Evolutionary conservation across 2,113 vertebrate genomes (phyloP).

Genomic region (Lonchura striata): DNA sequence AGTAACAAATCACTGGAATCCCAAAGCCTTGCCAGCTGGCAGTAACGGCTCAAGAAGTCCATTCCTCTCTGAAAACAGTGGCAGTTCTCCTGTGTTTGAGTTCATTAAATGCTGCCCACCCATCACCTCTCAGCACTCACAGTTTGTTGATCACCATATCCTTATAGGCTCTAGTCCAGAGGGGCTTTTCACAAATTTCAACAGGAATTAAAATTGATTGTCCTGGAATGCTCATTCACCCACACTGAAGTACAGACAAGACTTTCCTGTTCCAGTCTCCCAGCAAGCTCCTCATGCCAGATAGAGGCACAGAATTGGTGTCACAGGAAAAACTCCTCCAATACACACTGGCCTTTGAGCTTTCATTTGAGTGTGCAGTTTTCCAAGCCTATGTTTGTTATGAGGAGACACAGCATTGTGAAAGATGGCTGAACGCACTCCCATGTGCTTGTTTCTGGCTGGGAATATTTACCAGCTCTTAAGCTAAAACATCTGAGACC

Average conservation of each 20-base stretch:
- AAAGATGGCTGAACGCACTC: rapidly evolving
- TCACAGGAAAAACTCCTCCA: not conserved
- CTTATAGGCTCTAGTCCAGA: not conserved
- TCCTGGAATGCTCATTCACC: not conserved
- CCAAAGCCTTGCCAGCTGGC: not conserved
- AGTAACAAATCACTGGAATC: not conserved
- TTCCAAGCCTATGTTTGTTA: not conserved
- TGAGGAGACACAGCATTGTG: not conserved
- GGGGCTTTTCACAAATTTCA: not conserved
- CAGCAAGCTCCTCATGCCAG: not conserved
- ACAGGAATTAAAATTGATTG: not conserved
- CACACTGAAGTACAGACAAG: not conserved
- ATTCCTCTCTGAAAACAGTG: not conserved
- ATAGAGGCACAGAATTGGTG: not conserved
- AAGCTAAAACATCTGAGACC: not conserved
- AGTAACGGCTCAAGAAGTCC: not conserved
- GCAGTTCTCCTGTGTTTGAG: not conserved
- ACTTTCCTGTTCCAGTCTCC: not conserved
- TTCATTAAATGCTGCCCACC: not conserved
- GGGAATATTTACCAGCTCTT: not conserved
- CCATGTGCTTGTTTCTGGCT: not conserved
- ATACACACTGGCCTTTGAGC: not conserved
- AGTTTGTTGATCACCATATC: not conserved
- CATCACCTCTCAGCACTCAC: not conserved
- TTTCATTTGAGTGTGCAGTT: not conserved